Evolutionary conservation across 2,888 invertebrate genomes (phyloP).

Genomic region (Frankliniella intonsa): DNA sequence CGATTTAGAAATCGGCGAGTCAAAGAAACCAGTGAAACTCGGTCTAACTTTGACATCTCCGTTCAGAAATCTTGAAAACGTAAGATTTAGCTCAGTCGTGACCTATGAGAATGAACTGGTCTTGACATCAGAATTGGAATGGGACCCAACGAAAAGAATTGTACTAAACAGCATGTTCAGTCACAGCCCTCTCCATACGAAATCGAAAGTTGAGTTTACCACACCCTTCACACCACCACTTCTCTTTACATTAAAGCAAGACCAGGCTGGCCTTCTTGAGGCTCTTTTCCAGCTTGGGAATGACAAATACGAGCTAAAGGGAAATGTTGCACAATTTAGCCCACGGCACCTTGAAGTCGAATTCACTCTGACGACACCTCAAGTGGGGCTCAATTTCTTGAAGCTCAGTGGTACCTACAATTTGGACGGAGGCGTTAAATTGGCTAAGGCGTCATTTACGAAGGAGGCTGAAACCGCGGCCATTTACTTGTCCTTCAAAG

Average conservation of each 20-base stretch:
- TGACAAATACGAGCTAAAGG: constrained; percentile 7
- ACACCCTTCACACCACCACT: background rate
- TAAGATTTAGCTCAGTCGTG: background rate
- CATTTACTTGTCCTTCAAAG: background rate
- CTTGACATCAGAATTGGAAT: background rate
- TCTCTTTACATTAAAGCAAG: background rate
- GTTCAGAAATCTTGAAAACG: background rate
- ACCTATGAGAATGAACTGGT: background rate
- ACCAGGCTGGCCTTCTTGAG: background rate
- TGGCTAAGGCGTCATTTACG: background rate
- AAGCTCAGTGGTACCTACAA: background rate
- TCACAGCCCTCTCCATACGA: background rate
- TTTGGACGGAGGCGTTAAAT: background rate
- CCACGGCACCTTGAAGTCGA: background rate
- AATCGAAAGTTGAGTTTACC: background rate
- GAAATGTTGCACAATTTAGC: background rate
- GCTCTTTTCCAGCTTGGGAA: background rate
- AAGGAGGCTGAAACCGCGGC: background rate
- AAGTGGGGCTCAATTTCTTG: background rate
- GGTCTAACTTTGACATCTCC: background rate
- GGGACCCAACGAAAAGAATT: background rate
- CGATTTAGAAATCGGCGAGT: background rate
- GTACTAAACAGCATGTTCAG: background rate
- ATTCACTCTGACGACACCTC: background rate
- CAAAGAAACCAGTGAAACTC: background rate